These are phyloP conservation scores for Phenganax stokvisi DNA, from an alignment of 92 coral and sea anemone species.

Conservation along the genomic window DNA sequence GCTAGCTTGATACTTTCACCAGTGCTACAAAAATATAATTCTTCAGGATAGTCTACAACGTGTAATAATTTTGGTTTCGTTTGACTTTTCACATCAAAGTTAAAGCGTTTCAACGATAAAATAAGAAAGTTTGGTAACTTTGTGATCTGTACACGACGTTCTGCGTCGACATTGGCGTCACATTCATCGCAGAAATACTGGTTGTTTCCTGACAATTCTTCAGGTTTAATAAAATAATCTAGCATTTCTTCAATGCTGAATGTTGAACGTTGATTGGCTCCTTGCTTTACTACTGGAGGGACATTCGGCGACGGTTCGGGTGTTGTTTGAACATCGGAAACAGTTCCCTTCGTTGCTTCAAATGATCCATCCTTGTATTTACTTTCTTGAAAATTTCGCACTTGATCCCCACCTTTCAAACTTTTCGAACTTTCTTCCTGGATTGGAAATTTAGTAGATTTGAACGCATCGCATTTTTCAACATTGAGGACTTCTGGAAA, in stretches of 20 bases:
- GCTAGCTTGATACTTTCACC: constrained; percentile 24
- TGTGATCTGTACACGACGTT: constrained; percentile 74
- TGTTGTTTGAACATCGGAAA: constrained; percentile 42
- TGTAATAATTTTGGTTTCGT: constrained; percentile 85
- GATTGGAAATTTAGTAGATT: constrained; percentile 3
- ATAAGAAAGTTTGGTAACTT: constrained; percentile 72
- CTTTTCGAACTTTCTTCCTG: constrained; percentile 54
- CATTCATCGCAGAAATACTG: constrained; percentile 89
- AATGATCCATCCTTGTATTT: constrained; percentile 47
- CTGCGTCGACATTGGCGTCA: constrained; percentile 81
- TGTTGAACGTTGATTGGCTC: constrained; percentile 45
- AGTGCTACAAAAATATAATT: constrained; percentile 52
- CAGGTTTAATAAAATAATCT: constrained; percentile 87
- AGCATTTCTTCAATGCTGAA: constrained; percentile 69
- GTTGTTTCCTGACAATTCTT: constrained; percentile 73
- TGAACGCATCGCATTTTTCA: constrained; percentile 1
- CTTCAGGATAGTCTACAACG: constrained; percentile 68
- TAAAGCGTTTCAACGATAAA: constrained; percentile 77
- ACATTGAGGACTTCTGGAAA: constrained; percentile 64
- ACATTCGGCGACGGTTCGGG: constrained; percentile 42
- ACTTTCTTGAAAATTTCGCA: constrained; percentile 26
- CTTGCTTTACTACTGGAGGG: constrained; percentile 38
- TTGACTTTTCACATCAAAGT: constrained; percentile 75
- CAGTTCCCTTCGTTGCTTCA: constrained; percentile 48
- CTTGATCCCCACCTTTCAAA: constrained; percentile 82